Conservation (phyloP, 1,140 invertebrate genomes). For the Hypsibius dujardini region DNA sequence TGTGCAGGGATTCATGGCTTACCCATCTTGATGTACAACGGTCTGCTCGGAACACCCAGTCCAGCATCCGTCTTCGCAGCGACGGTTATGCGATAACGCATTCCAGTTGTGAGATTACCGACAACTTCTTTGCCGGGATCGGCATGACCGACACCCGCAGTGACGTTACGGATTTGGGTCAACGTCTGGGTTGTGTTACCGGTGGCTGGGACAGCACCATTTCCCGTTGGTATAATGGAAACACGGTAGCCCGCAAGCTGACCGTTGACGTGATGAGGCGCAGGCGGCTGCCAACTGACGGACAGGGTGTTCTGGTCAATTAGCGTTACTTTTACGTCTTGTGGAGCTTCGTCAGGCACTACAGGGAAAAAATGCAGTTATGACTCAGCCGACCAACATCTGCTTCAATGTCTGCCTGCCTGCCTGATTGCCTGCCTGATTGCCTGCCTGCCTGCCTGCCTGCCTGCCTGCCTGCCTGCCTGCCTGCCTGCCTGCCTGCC, state of each 20-base stretch:
- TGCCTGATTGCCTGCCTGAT: no score
- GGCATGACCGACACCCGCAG: neutral
- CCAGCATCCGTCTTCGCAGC: slow-evolving; percentile 4
- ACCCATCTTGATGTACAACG: slow-evolving; percentile 10
- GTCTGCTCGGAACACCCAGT: neutral
- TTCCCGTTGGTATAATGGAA: neutral
- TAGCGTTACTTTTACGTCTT: neutral
- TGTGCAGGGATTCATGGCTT: neutral
- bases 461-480: no score
- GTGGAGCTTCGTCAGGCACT: neutral
- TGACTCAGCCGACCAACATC: neutral
- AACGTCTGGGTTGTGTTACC: neutral
- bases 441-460: no score
- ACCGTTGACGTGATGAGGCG: neutral
- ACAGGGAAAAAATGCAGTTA: neutral
- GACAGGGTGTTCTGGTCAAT: neutral
- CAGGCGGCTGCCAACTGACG: neutral
- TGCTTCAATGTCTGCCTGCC: no score
- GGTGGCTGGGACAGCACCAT: no score
- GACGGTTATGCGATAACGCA: slow-evolving; percentile 12
- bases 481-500: no score
- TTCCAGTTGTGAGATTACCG: neutral
- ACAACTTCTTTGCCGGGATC: neutral
- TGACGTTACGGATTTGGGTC: neutral
- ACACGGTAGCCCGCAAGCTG: neutral